phyloP scores from a whole-genome alignment of 2,113 vertebrate species.

The Sinosuthora webbiana region DNA sequence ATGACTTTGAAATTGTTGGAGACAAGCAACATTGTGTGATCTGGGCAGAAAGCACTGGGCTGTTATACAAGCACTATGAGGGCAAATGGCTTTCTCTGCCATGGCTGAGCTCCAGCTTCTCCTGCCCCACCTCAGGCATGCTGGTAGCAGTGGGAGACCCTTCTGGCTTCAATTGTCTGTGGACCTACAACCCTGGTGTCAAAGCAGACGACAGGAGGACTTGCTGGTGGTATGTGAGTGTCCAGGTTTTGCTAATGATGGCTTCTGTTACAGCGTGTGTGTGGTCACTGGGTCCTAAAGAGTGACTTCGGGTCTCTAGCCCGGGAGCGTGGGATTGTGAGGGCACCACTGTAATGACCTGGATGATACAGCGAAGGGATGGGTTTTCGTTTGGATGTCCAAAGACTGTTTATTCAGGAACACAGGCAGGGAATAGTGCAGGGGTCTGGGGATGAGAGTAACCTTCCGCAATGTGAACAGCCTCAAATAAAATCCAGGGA shows the following conservation, averaged over 20 bases:
- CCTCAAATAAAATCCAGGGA: neutral
- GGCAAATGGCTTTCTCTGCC: neutral
- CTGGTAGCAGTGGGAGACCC: too few relatives aligned
- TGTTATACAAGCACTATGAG: neutral
- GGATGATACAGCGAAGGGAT: neutral
- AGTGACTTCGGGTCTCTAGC: neutral
- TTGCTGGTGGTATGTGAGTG: fast-evolving
- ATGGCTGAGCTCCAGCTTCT: neutral
- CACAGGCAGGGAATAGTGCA: neutral
- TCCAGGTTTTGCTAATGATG: neutral
- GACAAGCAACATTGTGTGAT: neutral
- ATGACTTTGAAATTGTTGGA: fast-evolving
- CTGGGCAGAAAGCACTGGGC: fast-evolving
- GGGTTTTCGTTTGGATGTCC: neutral
- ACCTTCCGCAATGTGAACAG: neutral
- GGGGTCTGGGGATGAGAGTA: neutral
- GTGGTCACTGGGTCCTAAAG: neutral
- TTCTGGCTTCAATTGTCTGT: neutral
- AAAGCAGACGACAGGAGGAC: neutral
- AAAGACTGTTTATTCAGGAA: neutral
- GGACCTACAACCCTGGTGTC: too few relatives aligned
- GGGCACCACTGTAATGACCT: neutral
- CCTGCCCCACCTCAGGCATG: too few relatives aligned
- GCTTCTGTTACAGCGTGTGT: neutral
- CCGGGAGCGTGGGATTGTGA: neutral